Base-by-base conservation (phyloP, 2,888 invertebrate species). In the Caenorhabditis zanzibari region DNA sequence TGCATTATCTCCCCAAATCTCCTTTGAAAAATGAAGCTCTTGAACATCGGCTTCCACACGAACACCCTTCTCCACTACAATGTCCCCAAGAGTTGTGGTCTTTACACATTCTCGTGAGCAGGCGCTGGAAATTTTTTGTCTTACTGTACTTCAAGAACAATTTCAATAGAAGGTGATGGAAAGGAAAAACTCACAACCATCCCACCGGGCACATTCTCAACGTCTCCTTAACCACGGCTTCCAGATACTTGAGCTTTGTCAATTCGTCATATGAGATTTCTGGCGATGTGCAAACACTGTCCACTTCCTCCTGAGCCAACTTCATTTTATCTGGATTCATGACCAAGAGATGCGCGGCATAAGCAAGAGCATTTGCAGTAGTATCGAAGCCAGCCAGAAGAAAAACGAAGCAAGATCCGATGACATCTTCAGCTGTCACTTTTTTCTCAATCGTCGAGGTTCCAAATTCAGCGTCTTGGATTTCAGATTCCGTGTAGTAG, bases 351-450 rank as follows among this genome's bases (percentile, higher is more conserved):
- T 93, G 93, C 73, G 93, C 91, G 7, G 93, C 90, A 85, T 93
- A 94, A 2, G 92, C 92, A 14, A 94, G 88, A 2, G 93, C 91
- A 14, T 93, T 93, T 7, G 94, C 93, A 0, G 94, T 94, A 0
- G 94, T 94, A 86, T 94, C 91, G 76, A 89, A 92, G 19, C 90
- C 91, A 63, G 91, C 91, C 1, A 91, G 71, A 12, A 92, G 79
- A 72, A 92, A 91, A 0, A 91, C 59, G 24, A 88, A 80, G 35
- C 90, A 90, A 16, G 88, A 84, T 6, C 84, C 79, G 10, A 87
- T 83, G 38, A 90, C 88, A 59, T 92, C 92, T 64, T 89, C 87
- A 9, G 80, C 59, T 0, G 88, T 86, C 1, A 90, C 75, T 58
- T 89, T 86, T 24, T 85, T 86, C n/a, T 84, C 75, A 16, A 90